Base-by-base conservation (phyloP, 2,797 vertebrate species). In the Nyctibius grandis region DNA sequence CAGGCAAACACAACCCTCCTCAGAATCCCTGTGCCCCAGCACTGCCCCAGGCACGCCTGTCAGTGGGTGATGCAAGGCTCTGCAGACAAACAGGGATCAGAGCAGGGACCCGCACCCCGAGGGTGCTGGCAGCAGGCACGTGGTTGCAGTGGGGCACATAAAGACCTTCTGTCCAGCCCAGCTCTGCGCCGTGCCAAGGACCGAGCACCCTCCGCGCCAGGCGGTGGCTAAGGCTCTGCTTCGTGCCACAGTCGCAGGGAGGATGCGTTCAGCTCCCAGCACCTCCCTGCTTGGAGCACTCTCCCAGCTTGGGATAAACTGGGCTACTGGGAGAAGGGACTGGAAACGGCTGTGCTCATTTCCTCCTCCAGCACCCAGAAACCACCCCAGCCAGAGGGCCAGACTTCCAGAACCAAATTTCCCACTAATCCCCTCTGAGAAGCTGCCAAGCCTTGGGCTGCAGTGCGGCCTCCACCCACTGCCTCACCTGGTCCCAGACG, bases 401-500 rank as follows among this genome's bases (percentile, higher is more conserved):
- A 91, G 77, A 73, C 78, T 61, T 31, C 53, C 60, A 72, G 61
- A 81, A 84, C 88, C 65, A 48, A 85, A 86, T 73, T 96, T 94
- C 75, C 83, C 69, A 63, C 56, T 84, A 78, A 91, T 73, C 40
- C 63, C 54, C 79, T 63, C 61, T 8, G 82, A 89, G 94, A 68
- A 77, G 89, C 86, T 75, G 87, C 72, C 93, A 33, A 77, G 56
- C 70, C 81, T 53, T 63, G 4, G 7, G 88, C 85, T 54, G 87
- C 81, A 88, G 75, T 3, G 0, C 0, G 0, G 53, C 91, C 84
- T 76, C 89, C 91, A 51, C 78, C 72, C 72, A 44, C 85, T 9
- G 51, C 84, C 72, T 83, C 50, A 80, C 50, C 56, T 12, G 48
- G 51, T 36, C 69, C 65, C 90, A 72, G 85, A 50, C 69, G 67